These are phyloP conservation scores for Muntiacus muntjak DNA, from an alignment of 2,113 vertebrate species.

Conservation along the genomic window DNA sequence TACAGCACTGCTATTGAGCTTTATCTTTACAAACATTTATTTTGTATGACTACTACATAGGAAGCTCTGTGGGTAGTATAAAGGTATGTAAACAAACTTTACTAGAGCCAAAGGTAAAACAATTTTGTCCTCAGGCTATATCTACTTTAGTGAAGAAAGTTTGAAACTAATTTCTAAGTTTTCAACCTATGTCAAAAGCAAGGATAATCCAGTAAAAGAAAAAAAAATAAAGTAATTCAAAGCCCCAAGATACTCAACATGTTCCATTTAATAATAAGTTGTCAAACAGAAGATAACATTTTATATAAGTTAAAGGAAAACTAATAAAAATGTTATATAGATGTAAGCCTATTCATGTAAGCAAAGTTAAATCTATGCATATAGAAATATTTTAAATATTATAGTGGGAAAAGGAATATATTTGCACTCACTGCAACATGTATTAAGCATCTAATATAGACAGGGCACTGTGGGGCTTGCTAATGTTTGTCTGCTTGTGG, in stretches of 20 bases:
- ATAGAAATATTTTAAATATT: not conserved
- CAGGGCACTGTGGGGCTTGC: not conserved
- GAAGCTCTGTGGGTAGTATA: not conserved
- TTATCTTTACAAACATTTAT: constrained; percentile 24
- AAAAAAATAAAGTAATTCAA: not conserved
- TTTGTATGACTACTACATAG: not conserved
- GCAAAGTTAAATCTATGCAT: not conserved
- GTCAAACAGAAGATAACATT: not conserved
- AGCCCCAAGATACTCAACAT: not conserved
- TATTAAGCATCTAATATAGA: not conserved
- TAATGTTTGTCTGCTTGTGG: not conserved
- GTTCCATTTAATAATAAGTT: not conserved
- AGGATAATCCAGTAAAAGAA: not conserved
- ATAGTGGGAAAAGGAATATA: not conserved
- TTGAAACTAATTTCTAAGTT: constrained; percentile 19
- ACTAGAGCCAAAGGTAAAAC: not conserved
- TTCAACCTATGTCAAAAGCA: constrained; percentile 21
- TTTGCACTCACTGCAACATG: not conserved
- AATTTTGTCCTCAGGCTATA: not conserved
- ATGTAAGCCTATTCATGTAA: not conserved
- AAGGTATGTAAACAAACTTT: not conserved
- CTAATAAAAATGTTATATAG: not conserved
- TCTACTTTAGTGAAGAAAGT: not conserved
- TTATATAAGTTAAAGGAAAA: constrained; percentile 1
- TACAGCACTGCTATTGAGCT: not conserved